These are phyloP conservation scores for Pollenia angustigena DNA, from an alignment of 2,888 invertebrate species.

Conservation along the genomic window DNA sequence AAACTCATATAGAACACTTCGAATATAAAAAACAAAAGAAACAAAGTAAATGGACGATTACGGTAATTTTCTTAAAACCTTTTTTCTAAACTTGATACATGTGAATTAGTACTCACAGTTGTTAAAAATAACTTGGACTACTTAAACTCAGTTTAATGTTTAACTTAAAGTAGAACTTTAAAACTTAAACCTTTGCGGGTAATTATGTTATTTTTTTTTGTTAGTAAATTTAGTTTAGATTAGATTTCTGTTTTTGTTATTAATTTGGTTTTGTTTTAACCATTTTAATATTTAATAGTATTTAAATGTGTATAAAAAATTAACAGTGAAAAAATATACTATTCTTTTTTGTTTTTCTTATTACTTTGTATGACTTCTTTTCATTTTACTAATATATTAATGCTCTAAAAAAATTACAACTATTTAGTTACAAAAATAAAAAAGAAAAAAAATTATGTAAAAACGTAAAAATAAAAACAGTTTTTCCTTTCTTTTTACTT, in stretches of 20 bases:
- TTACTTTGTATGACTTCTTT: conserved; percentile 50
- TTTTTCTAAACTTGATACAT: too few relatives aligned
- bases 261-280: conserved; percentile 21
- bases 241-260: conserved; percentile 47
- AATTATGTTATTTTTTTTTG: conserved; percentile 27
- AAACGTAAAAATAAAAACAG: conserved; percentile 65
- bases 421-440: conserved; percentile 55
- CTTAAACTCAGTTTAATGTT: background rate
- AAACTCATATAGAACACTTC: too few relatives aligned
- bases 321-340: conserved; percentile 73
- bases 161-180: conserved; percentile 34
- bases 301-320: conserved; percentile 74
- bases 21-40: too few relatives aligned
- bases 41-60: too few relatives aligned
- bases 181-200: background rate
- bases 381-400: conserved; percentile 63
- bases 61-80: too few relatives aligned
- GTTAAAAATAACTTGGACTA: too few relatives aligned
- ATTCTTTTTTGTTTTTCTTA: conserved; percentile 58
- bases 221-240: conserved; percentile 55
- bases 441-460: conserved; percentile 28
- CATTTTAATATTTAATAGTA: conserved; percentile 68
- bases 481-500: conserved; percentile 51
- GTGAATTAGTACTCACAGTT: too few relatives aligned
- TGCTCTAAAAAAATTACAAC: conserved; percentile 69